Conservation (phyloP, 2,113 vertebrate genomes). For the Oxygymnocypris stewartii region DNA sequence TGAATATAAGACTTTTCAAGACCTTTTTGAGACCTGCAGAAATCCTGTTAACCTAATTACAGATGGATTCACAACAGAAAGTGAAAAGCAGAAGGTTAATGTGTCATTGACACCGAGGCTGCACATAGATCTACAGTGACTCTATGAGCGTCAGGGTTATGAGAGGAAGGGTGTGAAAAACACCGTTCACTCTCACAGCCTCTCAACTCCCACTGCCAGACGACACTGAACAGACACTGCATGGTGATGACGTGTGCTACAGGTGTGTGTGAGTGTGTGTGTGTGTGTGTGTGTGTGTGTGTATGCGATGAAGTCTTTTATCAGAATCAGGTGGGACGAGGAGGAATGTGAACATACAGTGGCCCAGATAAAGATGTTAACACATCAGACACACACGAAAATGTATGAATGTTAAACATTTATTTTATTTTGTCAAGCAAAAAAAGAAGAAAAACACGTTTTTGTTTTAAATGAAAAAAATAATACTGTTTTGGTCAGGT, state of each 20-base stretch:
- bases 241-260: neutral
- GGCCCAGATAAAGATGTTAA: neutral
- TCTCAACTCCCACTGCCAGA: constrained; percentile 20
- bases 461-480: too few species aligned
- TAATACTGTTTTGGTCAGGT: too few species aligned
- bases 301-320: constrained; percentile 25
- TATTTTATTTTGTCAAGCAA: too few species aligned
- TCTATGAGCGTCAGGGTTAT: neutral
- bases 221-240: constrained; percentile 17
- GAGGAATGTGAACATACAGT: constrained; percentile 36
- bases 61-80: neutral
- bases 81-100: neutral
- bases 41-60: neutral
- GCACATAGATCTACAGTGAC: neutral
- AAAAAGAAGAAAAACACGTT: too few species aligned
- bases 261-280: constrained; percentile 29
- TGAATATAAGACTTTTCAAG: neutral
- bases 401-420: neutral
- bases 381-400: neutral
- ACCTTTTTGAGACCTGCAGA: neutral
- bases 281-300: constrained; percentile 33
- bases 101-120: neutral
- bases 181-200: constrained; percentile 17
- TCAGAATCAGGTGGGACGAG: neutral
- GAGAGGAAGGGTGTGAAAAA: constrained; percentile 33